Conservation (phyloP, 2,113 vertebrate species). For the Tympanuchus pallidicinctus region DNA sequence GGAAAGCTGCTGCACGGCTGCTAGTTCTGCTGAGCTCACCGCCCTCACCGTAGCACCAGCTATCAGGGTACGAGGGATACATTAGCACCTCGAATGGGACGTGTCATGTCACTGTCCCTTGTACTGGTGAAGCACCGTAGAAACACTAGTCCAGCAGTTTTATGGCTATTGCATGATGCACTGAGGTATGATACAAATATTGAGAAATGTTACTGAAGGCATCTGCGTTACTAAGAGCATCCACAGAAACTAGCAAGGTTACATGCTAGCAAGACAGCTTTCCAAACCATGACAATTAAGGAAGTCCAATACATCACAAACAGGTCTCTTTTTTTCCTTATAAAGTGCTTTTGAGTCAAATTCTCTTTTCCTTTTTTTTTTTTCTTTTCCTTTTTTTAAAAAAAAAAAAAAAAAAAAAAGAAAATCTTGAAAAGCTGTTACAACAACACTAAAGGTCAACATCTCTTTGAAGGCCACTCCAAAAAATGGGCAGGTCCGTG, state of each 20-base stretch:
- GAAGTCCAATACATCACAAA: slow-evolving; percentile 35
- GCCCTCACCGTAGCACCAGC: slow-evolving; percentile 45
- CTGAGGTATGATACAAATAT: slow-evolving; percentile 85
- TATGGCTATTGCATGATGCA: slow-evolving; percentile 82
- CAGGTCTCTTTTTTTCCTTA: background rate
- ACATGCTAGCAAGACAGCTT: slow-evolving; percentile 5
- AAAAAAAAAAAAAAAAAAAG: too few species aligned
- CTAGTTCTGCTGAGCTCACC: background rate
- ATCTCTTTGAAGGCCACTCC: slow-evolving; percentile 17
- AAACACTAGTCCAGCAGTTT: slow-evolving; percentile 67
- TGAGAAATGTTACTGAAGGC: slow-evolving; percentile 39
- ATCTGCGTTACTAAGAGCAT: slow-evolving; percentile 44
- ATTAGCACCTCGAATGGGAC: slow-evolving; percentile 71
- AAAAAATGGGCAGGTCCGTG: background rate
- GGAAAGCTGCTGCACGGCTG: background rate
- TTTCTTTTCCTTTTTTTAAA: background rate
- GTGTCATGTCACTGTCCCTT: slow-evolving; percentile 74
- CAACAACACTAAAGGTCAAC: background rate
- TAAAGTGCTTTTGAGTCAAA: slow-evolving; percentile 76
- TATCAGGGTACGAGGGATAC: slow-evolving; percentile 63
- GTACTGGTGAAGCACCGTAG: slow-evolving; percentile 81
- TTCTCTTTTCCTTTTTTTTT: background rate
- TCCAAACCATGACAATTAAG: slow-evolving; percentile 6
- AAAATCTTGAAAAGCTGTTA: slow-evolving; percentile 33
- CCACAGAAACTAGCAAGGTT: slow-evolving; percentile 59